These are phyloP conservation scores for Lycopodina hypogea DNA, from an alignment of 37 sponge, comb jelly and placozoan genomes.

Conservation along the genomic window DNA sequence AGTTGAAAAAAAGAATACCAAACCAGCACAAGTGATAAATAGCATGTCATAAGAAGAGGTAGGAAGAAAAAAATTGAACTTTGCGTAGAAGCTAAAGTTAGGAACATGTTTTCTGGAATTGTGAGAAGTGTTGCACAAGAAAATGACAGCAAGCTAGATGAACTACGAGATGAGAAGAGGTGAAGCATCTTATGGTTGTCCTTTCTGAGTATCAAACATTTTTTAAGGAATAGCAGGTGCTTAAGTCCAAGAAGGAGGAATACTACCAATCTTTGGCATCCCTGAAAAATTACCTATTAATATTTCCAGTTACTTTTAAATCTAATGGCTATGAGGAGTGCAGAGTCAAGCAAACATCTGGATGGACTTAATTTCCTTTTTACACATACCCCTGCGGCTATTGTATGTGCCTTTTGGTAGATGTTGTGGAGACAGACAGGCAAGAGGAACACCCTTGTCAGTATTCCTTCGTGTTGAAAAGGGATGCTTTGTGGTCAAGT, in stretches of 20 bases:
- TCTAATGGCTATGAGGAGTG: not conserved
- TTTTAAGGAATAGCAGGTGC: not conserved
- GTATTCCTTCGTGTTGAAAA: constrained; percentile 6
- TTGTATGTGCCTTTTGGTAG: constrained; percentile 8
- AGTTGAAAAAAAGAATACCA: too few species aligned
- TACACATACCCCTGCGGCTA: constrained; percentile 17
- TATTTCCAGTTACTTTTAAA: not conserved
- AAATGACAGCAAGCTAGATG: not conserved
- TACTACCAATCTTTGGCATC: not conserved
- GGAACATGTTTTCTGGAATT: constrained; percentile 8
- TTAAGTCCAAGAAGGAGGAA: not conserved
- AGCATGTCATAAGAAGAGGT: too few species aligned
- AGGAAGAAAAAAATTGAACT: too few species aligned
- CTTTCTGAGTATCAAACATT: not conserved
- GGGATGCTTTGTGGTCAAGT: constrained; percentile 15
- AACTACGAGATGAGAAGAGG: not conserved
- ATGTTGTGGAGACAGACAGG: not conserved
- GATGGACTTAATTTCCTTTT: constrained; percentile 8
- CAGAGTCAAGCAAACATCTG: too few species aligned
- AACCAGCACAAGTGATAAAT: too few species aligned
- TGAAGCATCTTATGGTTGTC: not conserved
- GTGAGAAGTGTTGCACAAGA: too few species aligned
- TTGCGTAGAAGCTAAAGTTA: not conserved
- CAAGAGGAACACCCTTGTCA: constrained; percentile 6
- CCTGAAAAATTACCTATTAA: not conserved